Evolutionary conservation across 2,888 invertebrate genomes (phyloP).

Genomic region (Emmelina monodactyla): DNA sequence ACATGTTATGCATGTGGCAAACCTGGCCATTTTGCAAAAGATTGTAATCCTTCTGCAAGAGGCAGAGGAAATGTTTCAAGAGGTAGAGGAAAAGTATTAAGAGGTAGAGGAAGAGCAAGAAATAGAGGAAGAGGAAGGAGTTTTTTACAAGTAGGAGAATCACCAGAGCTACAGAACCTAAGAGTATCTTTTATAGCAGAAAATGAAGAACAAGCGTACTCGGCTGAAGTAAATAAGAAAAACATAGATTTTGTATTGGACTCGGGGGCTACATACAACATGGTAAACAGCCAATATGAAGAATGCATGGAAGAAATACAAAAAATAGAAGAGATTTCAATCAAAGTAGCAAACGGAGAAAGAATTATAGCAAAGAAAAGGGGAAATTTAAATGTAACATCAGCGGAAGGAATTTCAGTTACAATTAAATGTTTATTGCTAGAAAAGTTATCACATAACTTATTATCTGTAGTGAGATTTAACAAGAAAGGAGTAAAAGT

Average conservation of each 20-base stretch:
- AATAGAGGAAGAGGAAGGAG: not conserved
- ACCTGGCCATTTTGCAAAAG: too few relatives aligned
- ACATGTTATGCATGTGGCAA: not conserved
- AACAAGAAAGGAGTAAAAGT: constrained; percentile 5
- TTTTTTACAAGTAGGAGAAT: too few relatives aligned
- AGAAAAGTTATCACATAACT: constrained; percentile 6
- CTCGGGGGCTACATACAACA: not conserved
- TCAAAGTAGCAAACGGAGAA: constrained; percentile 3
- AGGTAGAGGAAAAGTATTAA: not conserved
- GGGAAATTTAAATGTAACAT: constrained; percentile 3
- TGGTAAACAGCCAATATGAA: not conserved
- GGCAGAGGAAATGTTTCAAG: not conserved
- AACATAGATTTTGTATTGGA: not conserved
- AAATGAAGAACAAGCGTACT: not conserved
- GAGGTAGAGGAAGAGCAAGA: not conserved
- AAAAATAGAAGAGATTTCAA: not conserved
- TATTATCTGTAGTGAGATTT: constrained; percentile 3
- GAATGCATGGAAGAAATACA: constrained; percentile 3
- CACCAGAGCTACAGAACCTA: not conserved
- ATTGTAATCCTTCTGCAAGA: not conserved
- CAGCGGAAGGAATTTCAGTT: not conserved
- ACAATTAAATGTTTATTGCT: constrained; percentile 2
- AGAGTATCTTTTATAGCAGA: not conserved
- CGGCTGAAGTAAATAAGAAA: not conserved
- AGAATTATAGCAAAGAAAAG: constrained; percentile 3